Conservation (phyloP, 2,113 vertebrate genomes). For the Urocitellus parryii region DNA sequence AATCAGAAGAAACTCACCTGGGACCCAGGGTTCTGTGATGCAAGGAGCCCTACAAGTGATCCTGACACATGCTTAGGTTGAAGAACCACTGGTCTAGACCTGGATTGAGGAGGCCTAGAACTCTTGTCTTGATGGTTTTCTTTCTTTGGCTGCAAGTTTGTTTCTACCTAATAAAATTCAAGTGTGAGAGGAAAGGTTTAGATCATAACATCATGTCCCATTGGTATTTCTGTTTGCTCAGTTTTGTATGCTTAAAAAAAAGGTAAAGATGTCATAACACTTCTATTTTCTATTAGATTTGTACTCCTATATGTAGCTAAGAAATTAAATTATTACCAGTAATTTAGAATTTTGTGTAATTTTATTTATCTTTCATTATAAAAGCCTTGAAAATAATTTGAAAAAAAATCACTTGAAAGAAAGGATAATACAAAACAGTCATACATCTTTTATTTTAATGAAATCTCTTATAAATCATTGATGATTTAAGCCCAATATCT, state of each 20-base stretch:
- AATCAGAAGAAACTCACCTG: neutral
- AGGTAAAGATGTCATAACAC: neutral
- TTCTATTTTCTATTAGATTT: neutral
- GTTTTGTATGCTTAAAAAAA: neutral
- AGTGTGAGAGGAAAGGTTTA: neutral
- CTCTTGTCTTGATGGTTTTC: neutral
- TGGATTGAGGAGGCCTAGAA: neutral
- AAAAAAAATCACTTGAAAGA: neutral
- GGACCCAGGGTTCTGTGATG: neutral
- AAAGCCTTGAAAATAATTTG: slow-evolving; percentile 27
- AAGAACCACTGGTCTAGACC: neutral
- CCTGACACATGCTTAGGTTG: neutral
- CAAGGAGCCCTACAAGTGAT: neutral
- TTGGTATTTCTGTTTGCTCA: neutral
- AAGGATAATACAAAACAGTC: neutral
- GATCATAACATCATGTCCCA: neutral
- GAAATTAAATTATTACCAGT: neutral
- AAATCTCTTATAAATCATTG: neutral
- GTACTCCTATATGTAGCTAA: neutral
- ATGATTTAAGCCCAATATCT: neutral
- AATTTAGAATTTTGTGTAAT: neutral
- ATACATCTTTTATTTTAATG: neutral
- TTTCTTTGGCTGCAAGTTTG: neutral
- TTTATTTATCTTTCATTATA: slow-evolving; percentile 4
- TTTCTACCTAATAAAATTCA: neutral